Conservation (phyloP, 92 coral and sea anemone species). For the Scolanthus callimorphus region DNA sequence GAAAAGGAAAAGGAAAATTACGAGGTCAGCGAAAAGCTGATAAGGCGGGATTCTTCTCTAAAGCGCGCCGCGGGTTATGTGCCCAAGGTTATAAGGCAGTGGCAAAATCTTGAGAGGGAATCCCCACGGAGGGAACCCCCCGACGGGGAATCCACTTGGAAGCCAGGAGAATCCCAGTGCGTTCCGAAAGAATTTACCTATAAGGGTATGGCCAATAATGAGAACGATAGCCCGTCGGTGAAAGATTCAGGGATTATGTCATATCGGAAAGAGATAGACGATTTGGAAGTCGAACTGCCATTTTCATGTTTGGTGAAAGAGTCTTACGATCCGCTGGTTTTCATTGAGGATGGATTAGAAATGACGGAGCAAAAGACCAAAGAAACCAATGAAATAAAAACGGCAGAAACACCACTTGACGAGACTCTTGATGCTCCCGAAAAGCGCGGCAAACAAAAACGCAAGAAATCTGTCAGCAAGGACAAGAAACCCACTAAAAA, state of each 20-base stretch:
- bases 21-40: slow-evolving; percentile 58
- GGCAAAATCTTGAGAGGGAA: not conserved
- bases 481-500: not conserved
- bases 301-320: not conserved
- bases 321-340: not conserved
- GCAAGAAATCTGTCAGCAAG: not conserved
- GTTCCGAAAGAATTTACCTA: too few species aligned
- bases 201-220: too few species aligned
- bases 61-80: slow-evolving; percentile 24
- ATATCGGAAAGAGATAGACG: not conserved
- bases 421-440: too few species aligned
- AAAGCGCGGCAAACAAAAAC: not conserved
- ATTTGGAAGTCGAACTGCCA: too few species aligned
- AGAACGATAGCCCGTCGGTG: not conserved
- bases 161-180: too few species aligned
- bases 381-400: not conserved
- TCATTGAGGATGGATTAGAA: not conserved
- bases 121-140: too few species aligned
- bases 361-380: not conserved
- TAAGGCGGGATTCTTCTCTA: slow-evolving; percentile 51
- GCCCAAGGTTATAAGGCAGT: not conserved
- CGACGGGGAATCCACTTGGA: too few species aligned
- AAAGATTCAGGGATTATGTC: not conserved
- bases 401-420: not conserved
- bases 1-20: slow-evolving; percentile 62